phyloP scores from a whole-genome alignment of 2,797 vertebrate species.

The Margarornis squamiger region DNA sequence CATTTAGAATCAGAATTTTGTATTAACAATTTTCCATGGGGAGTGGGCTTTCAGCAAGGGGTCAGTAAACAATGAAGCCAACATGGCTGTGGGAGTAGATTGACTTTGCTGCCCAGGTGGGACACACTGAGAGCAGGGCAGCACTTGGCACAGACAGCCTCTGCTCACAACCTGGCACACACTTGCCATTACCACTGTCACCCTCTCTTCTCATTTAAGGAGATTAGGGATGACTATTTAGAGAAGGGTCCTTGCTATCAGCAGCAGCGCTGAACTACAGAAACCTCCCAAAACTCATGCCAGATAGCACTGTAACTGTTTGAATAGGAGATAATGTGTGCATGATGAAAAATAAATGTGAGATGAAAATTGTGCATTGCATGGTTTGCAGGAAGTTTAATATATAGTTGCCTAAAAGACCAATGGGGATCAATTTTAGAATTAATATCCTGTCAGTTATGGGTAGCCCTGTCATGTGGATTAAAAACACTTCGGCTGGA shows the following conservation, averaged over 20 bases:
- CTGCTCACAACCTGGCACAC: not conserved
- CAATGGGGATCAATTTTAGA: conserved; percentile 3
- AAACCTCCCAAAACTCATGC: not conserved
- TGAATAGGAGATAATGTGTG: not conserved
- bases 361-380: not conserved
- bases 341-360: not conserved
- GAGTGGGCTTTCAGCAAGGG: not conserved
- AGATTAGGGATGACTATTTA: not conserved
- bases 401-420: not conserved
- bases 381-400: not conserved
- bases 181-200: not conserved
- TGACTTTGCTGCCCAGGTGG: not conserved
- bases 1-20: not conserved
- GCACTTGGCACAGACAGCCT: accelerated
- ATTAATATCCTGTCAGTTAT: conserved; percentile 47
- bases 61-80: not conserved
- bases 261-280: accelerated
- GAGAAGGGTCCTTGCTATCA: not conserved
- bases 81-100: accelerated
- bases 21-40: not conserved
- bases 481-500: not conserved
- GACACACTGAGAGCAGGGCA: not conserved
- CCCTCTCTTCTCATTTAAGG: not conserved
- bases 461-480: not conserved
- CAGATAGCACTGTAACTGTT: not conserved